Conservation (phyloP, 1,140 invertebrate species). For the Drosophila busckii region DNA sequence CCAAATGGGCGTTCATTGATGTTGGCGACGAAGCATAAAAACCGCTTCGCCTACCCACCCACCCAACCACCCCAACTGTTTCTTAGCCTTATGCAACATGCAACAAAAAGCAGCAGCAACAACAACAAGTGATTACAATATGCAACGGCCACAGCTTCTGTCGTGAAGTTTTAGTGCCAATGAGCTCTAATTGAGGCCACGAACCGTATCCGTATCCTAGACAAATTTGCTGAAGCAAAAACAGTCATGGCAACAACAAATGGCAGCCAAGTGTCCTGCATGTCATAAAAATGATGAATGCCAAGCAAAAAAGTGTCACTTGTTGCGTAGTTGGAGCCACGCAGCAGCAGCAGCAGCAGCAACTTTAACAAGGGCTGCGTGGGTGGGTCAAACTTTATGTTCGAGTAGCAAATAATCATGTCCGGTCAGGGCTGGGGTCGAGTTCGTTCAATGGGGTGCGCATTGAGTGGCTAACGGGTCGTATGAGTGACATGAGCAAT, state of each 20-base stretch:
- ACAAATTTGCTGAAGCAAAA: no score
- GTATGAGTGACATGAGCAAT: constrained; percentile 67
- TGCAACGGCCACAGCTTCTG: constrained; percentile 4
- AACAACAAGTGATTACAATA: constrained; percentile 20
- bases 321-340: constrained; percentile 50
- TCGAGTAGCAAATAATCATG: constrained; percentile 77
- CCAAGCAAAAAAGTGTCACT: constrained; percentile 71
- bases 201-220: constrained; percentile 1
- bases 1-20: constrained; percentile 69
- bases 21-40: constrained; percentile 72
- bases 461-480: constrained; percentile 26
- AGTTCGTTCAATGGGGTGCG: constrained; percentile 1
- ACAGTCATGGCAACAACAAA: constrained; percentile 12
- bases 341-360: background rate
- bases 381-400: constrained; percentile 53
- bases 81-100: constrained; percentile 16
- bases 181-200: constrained; percentile 56
- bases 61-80: background rate
- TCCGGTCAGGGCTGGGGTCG: constrained; percentile 31
- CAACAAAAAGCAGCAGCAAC: constrained; percentile 36
- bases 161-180: constrained; percentile 20
- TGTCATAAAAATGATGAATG: constrained; percentile 69
- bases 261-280: constrained; percentile 19
- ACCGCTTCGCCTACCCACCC: constrained; percentile 48
- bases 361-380: background rate